phyloP scores from a whole-genome alignment of 2,113 vertebrate species.

The Gallinago jamesoni region DNA sequence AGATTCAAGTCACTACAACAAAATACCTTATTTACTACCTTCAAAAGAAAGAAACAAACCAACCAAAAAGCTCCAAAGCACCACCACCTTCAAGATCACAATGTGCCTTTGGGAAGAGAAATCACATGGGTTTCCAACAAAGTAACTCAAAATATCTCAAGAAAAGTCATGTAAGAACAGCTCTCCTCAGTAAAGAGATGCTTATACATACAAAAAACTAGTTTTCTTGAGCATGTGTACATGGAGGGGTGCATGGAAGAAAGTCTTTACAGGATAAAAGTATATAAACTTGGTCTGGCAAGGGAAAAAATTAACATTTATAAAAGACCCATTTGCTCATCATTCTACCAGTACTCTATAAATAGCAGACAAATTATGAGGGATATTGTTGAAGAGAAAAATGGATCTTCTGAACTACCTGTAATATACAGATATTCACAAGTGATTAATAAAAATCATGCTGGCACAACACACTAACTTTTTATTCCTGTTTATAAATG shows the following conservation, averaged over 20 bases:
- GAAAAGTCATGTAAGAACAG: background rate
- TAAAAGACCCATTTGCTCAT: background rate
- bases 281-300: background rate
- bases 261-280: background rate
- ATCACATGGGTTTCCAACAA: background rate
- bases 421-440: background rate
- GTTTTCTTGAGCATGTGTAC: background rate
- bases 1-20: background rate
- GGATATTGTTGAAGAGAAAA: background rate
- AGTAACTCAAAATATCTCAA: background rate
- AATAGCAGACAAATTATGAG: background rate
- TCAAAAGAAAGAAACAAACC: background rate
- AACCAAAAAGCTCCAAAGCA: background rate
- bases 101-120: background rate
- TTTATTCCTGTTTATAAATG: background rate
- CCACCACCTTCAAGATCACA: background rate
- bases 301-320: background rate
- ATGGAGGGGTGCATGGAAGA: background rate
- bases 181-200: background rate
- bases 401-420: background rate
- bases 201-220: background rate
- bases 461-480: background rate
- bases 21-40: background rate
- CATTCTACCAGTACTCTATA: background rate
- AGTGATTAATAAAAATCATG: background rate